These are phyloP conservation scores for Lithophane socia DNA, from an alignment of 2,888 invertebrate species.

Conservation along the genomic window DNA sequence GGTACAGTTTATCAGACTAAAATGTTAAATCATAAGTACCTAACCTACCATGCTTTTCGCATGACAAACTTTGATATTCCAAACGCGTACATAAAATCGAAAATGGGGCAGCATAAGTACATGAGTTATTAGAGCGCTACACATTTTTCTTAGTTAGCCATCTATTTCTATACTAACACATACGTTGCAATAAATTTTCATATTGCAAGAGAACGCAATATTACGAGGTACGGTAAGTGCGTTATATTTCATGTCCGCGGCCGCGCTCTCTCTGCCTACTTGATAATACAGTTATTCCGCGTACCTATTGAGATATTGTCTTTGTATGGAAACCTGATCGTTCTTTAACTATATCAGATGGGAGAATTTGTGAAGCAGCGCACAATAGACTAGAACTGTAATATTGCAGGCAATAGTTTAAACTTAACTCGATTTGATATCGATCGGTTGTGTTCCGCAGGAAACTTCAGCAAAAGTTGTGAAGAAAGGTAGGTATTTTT, in stretches of 20 bases:
- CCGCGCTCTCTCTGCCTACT: slow-evolving; percentile 78
- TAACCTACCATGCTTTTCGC: not conserved
- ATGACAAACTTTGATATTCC: slow-evolving; percentile 50
- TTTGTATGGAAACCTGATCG: slow-evolving; percentile 67
- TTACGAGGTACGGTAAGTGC: slow-evolving; percentile 86
- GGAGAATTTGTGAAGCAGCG: slow-evolving; percentile 5
- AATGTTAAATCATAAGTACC: slow-evolving; percentile 22
- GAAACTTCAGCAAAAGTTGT: not conserved
- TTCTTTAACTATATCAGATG: slow-evolving; percentile 42
- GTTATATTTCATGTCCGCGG: slow-evolving; percentile 87
- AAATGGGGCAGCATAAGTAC: slow-evolving; percentile 61
- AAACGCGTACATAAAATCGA: slow-evolving; percentile 57
- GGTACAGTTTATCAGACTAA: not conserved
- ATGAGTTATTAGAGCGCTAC: slow-evolving; percentile 71
- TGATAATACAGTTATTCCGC: slow-evolving; percentile 82
- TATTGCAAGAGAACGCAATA: slow-evolving; percentile 89
- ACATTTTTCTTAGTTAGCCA: slow-evolving; percentile 82
- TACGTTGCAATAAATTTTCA: slow-evolving; percentile 89
- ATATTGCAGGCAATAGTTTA: not conserved
- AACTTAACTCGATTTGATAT: slow-evolving; percentile 15
- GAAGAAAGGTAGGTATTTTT: not conserved
- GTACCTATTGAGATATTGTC: slow-evolving; percentile 77
- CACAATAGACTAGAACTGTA: not conserved
- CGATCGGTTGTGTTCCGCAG: not conserved
- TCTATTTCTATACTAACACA: slow-evolving; percentile 79